Base-by-base conservation (phyloP, 2,797 vertebrate genomes). In the Pipistrellus pygmaeus region DNA sequence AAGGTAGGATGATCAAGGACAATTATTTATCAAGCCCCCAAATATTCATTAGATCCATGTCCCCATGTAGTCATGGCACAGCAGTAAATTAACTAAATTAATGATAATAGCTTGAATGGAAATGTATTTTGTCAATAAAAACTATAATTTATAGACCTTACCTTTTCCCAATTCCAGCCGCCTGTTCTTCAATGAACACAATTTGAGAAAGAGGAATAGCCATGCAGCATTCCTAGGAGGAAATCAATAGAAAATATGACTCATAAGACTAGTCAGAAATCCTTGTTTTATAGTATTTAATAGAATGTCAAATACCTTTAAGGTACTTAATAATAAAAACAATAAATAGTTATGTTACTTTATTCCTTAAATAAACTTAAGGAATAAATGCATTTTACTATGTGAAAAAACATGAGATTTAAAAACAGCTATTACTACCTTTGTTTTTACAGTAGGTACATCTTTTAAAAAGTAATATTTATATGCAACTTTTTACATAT, bases 101-200 rank as follows among this genome's bases (percentile, higher is more conserved):
- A 57, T 0, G 8, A 23, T 51, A 60, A 35, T 0, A 53, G 23
- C 64, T 27, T 66, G 46, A 88, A 44, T 27, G 46, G 13, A 87
- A 73, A 81, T 2, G 9, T 25, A 9, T 62, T 78, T 30, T 35
- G 73, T 48, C 10, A 83, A 68, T 23, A 62, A 73, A 53, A 3
- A 46, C 27, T 8, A 27, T 69, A 14, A 27, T 11, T 66, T 23
- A 32, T 0, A 87, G 30, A 85, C 20, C 90, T 96, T 97, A 99
- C 99, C 99, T 99, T 97, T 99, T 99, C 96, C 99, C 99, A 97
- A 99, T 99, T 68, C 99, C 99, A 75, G 99, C 99, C 85, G 99
- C 98, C 96, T 99, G 99, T 93, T 99, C 99, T 97, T 99, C 99
- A 96, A 99, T 99, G 96, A 99, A 99, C 92, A 99, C 97, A 0